Conservation (phyloP, 2,888 invertebrate genomes). For the Scrobipalpa costella region DNA sequence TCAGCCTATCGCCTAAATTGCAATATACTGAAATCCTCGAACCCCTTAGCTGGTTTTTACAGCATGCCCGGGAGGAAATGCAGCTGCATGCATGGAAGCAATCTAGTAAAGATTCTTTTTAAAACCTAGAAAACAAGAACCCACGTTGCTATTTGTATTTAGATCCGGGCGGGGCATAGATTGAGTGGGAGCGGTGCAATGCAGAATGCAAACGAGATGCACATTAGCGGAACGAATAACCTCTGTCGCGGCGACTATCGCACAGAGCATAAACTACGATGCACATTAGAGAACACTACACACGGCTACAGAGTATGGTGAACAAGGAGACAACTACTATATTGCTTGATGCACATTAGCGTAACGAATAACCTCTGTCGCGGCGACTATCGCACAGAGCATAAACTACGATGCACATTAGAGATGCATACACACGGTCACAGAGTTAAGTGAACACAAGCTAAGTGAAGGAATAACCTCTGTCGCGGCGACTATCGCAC, state of each 20-base stretch:
- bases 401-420: constrained; percentile 78
- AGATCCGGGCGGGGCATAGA: constrained; percentile 11
- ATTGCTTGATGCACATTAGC: constrained; percentile 78
- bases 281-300: constrained; percentile 68
- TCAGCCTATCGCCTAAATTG: too few species aligned
- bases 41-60: too few species aligned
- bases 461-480: constrained; percentile 78
- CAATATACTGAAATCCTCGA: too few species aligned
- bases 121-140: too few species aligned
- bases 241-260: constrained; percentile 74
- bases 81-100: too few species aligned
- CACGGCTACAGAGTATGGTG: constrained; percentile 35
- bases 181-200: constrained; percentile 35
- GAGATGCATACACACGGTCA: constrained; percentile 59
- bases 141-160: neutral
- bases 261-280: constrained; percentile 73
- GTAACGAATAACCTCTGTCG: constrained; percentile 77
- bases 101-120: neutral
- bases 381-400: constrained; percentile 72
- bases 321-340: constrained; percentile 30
- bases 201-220: constrained; percentile 71
- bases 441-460: constrained; percentile 25
- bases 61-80: too few species aligned
- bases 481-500: constrained; percentile 72
- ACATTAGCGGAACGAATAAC: constrained; percentile 80